phyloP scores from a whole-genome alignment of 2,797 vertebrate genomes.

The Eremophila alpestris region DNA sequence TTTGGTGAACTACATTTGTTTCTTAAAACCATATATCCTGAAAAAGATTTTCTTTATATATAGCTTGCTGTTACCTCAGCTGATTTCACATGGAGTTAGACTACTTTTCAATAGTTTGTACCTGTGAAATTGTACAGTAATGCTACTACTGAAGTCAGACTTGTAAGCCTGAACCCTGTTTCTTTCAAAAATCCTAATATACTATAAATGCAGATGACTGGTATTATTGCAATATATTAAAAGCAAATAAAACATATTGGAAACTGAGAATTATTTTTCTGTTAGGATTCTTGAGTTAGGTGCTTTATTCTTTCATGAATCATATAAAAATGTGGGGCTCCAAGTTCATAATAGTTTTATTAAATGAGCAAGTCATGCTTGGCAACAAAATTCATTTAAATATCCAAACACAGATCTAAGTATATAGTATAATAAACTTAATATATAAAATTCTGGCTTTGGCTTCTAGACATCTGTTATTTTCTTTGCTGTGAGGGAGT shows the following conservation, averaged over 20 bases:
- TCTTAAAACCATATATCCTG: neutral
- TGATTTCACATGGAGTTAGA: neutral
- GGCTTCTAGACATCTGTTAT: slow-evolving; percentile 39
- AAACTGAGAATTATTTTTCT: neutral
- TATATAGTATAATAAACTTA: neutral
- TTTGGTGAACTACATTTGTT: neutral
- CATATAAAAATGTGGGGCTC: neutral
- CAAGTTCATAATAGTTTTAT: neutral
- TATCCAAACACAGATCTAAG: slow-evolving; percentile 5
- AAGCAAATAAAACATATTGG: neutral
- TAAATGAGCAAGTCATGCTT: slow-evolving; percentile 33
- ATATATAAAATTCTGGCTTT: slow-evolving; percentile 18
- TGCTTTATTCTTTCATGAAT: neutral
- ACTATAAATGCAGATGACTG: neutral
- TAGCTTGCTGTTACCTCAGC: neutral
- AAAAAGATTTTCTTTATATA: neutral
- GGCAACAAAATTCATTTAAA: slow-evolving; percentile 5
- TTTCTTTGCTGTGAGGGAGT: slow-evolving; percentile 19
- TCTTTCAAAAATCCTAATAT: neutral
- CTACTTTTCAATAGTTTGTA: neutral
- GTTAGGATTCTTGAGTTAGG: neutral
- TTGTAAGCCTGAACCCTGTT: neutral
- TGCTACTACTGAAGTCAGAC: neutral
- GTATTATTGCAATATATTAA: neutral
- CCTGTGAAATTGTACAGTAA: neutral